These are phyloP conservation scores for Rhincodon typus DNA, from an alignment of 2,797 vertebrate genomes.

Conservation along the genomic window DNA sequence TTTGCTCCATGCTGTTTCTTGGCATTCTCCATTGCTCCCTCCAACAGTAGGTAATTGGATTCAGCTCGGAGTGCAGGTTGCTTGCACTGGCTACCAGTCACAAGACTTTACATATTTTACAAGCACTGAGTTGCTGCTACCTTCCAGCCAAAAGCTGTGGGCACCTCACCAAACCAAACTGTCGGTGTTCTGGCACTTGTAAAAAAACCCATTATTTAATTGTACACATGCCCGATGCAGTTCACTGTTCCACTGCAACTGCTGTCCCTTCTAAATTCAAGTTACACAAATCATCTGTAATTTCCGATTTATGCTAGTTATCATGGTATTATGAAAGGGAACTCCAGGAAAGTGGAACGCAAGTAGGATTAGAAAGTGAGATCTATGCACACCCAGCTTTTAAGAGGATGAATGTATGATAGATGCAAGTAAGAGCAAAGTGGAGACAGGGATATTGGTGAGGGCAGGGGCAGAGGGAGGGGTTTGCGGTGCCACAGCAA, in stretches of 20 bases:
- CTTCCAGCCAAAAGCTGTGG: background rate
- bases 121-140: conserved; percentile 8
- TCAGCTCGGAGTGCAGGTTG: conserved; percentile 4
- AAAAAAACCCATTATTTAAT: background rate
- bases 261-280: background rate
- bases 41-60: conserved; percentile 26
- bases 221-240: background rate
- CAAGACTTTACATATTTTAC: conserved; percentile 32
- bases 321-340: background rate
- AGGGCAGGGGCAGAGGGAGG: background rate
- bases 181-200: conserved; percentile 3
- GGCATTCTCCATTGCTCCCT: conserved; percentile 24
- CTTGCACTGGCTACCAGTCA: background rate
- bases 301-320: background rate
- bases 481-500: background rate
- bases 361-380: background rate
- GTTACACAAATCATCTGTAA: background rate
- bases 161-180: background rate
- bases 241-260: background rate
- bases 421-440: background rate
- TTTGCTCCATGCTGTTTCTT: conserved; percentile 34
- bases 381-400: background rate
- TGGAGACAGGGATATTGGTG: background rate
- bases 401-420: background rate
- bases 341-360: background rate